Evolutionary conservation across 2,797 vertebrate species (phyloP), one percentile per base, ranked within the genome.

Genomic region (Pteronotus mesoamericanus): DNA sequence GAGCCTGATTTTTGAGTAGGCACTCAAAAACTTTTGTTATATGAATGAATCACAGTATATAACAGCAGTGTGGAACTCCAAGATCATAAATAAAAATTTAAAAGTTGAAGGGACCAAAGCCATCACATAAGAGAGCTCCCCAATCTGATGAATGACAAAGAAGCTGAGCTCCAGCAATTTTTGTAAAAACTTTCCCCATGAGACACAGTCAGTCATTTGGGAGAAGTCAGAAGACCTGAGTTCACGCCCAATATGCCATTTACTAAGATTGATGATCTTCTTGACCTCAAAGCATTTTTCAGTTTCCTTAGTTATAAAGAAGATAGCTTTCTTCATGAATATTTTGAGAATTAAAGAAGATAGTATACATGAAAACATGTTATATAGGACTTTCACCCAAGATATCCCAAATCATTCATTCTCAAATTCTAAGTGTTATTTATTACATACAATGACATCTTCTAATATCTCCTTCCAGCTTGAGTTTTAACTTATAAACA

Each of bases 321-420:
- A 14, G 5, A 72, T n/a, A 64, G 12, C 3, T 93, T 86, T 16
- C 16, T 91, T 68, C 44, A 51, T 4, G 15, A 32, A 75, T 71
- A 85, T 86, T 92, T 91, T 92, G 55, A 91, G 68, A 94, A 82
- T 87, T 68, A 87, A 95, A 89, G 83, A 77, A 94, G 88, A 68
- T 44, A 82, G 77, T 18, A 69, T 5, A 37, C 14, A 44, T 72
- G 14, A 57, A 92, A 89, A 22, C 6, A 3, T n/a, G 8, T 34
- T 82, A n/a, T 86, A 86, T 3, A 32, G 46, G n/a, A 69, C 26
- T 75, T 75, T 87, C 14, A 51, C 6, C 9, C 39, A 26, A 26
- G 80, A 6, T 66, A n/a, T 32, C 78, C 37, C 24, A 79, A 55
- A 79, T 71, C 32, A 42, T n/a, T 89, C 18, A 72, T n/a, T 77